Evolutionary conservation across 2,888 invertebrate species (phyloP).

Genomic region (Morpho helenor): DNA sequence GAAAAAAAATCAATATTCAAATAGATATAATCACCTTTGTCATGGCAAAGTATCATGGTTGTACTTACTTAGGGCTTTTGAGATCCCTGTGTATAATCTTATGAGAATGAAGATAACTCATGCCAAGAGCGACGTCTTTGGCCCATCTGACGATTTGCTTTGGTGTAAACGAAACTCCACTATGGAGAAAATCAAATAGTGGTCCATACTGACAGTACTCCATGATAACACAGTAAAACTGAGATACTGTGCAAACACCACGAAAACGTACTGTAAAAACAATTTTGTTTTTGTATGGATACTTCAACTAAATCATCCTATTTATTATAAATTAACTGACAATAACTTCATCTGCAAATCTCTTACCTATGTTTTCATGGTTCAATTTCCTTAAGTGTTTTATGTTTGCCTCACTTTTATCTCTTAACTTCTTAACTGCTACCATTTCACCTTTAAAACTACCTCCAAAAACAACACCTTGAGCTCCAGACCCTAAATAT

Average conservation of each 20-base stretch:
- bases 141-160: constrained; percentile 94
- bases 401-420: constrained; percentile 95
- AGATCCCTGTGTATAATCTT: constrained; percentile 99
- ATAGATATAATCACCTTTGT: background rate
- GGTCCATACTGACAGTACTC: constrained; percentile 98
- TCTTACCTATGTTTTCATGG: constrained; percentile 90
- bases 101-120: constrained; percentile 96
- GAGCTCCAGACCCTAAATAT: constrained; percentile 97
- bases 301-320: too few relatives aligned
- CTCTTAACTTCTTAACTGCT: constrained; percentile 97
- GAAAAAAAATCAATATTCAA: constrained; percentile 18
- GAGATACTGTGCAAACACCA: constrained; percentile 95
- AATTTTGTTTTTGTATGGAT: background rate
- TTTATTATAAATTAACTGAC: too few relatives aligned
- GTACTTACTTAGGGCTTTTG: constrained; percentile 98
- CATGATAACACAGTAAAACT: constrained; percentile 97
- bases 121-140: constrained; percentile 96
- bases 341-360: background rate
- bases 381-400: constrained; percentile 93
- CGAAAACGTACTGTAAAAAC: constrained; percentile 78
- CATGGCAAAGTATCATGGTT: too few relatives aligned
- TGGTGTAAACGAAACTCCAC: constrained; percentile 92
- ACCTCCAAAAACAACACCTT: constrained; percentile 96
- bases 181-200: constrained; percentile 92
- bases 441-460: constrained; percentile 90